Base-by-base conservation (phyloP, 2,888 invertebrate species). In the Neelides folsomi region DNA sequence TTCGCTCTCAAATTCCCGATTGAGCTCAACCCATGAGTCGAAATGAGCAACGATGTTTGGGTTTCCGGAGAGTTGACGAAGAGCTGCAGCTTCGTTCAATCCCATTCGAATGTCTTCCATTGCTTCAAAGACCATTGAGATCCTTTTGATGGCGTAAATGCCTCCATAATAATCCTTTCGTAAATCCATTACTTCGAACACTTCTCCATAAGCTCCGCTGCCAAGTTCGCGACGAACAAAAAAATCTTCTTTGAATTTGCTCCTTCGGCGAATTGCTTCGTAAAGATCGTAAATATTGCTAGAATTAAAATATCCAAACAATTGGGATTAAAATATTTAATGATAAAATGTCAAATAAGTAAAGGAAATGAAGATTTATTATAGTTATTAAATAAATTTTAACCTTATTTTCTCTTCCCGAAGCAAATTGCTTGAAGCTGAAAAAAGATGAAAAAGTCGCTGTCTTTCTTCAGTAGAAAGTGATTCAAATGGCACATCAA, bases 21-120 rank as follows among this genome's bases (percentile, higher is more conserved):
- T 6, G 19, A 61, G 47, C 37, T 59, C 59, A 4, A 63, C 41
- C 63, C 63, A 63, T 19, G 58, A 58, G 34, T 61, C 55, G 43
- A 50, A 43, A n/a, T 57, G 52, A 34, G 47, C 36, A 8, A 60
- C 54, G 46, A 63, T 57, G 27, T 56, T 56, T 20, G 48, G 46
- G 47, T 61, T 56, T 0, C 58, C 59, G 12, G 39, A 45, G 1
- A 63, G 47, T 35, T 12, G 52, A 36, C 52, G 56, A 15, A 63
- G 38, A 44, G 57, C 54, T n/a, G 45, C 45, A 1, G 60, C 57
- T 45, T 63, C 63, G 52, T 58, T 63, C 2, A 61, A 18, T 2
- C 58, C 52, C 54, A 58, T 55, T 19, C 51, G 51, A 15, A 63
- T 51, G 9, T 59, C 57, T 16, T 57, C 54, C 10, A 54, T 19